These are phyloP conservation scores for Drosophila falleni DNA, from an alignment of 2,888 invertebrate species.

Conservation along the genomic window DNA sequence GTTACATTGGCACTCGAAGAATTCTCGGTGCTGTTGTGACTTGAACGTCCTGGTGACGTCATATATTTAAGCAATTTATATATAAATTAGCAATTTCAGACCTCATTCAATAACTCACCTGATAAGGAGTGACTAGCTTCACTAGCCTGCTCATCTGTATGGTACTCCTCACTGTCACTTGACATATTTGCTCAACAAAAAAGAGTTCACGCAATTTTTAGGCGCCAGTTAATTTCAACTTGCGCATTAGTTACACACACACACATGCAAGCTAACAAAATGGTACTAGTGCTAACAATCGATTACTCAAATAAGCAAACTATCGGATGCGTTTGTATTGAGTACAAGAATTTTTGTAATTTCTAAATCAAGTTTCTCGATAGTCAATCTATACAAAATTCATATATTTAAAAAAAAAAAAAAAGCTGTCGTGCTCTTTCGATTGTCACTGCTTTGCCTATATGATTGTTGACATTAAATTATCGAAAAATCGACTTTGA, in stretches of 20 bases:
- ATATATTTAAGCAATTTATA: neutral
- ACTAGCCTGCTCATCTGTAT: constrained; percentile 36
- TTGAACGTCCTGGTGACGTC: constrained; percentile 40
- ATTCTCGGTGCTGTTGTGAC: constrained; percentile 8
- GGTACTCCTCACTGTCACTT: constrained; percentile 53
- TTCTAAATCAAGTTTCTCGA: too few species aligned
- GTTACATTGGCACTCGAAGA: constrained; percentile 29
- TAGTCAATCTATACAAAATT: too few species aligned
- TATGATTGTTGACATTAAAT: too few species aligned
- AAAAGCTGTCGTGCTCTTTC: too few species aligned
- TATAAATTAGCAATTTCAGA: neutral
- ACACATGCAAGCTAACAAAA: too few species aligned
- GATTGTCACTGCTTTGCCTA: too few species aligned
- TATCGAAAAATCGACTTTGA: too few species aligned
- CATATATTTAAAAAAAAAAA: too few species aligned
- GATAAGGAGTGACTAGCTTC: constrained; percentile 35
- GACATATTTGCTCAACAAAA: constrained; percentile 29
- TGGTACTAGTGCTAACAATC: too few species aligned
- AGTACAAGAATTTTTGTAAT: too few species aligned
- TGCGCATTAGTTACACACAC: neutral
- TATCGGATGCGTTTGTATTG: too few species aligned
- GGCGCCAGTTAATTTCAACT: constrained; percentile 54
- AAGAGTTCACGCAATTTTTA: constrained; percentile 13
- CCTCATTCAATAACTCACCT: constrained; percentile 34
- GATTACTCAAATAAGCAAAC: too few species aligned